phyloP scores from a whole-genome alignment of 2,888 invertebrate species.

The Caenorhabditis imperialis region DNA sequence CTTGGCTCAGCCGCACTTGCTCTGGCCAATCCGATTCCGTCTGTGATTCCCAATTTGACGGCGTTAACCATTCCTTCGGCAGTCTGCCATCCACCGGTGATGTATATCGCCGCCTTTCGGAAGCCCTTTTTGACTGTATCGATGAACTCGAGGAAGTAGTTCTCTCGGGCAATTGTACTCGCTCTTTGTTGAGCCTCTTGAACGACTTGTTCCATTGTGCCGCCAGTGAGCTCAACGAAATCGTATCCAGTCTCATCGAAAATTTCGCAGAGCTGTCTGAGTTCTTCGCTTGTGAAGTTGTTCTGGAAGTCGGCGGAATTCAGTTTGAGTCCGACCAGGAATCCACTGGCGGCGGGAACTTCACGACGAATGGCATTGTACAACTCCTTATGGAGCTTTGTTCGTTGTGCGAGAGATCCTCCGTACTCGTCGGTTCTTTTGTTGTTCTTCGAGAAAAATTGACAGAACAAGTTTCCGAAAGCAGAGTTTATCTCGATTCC shows the following conservation, averaged over 20 bases:
- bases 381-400: slow-evolving; percentile 39
- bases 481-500: slow-evolving; percentile 51
- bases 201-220: slow-evolving; percentile 42
- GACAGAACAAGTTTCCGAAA: slow-evolving; percentile 49
- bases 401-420: slow-evolving; percentile 35
- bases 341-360: slow-evolving; percentile 49
- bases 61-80: slow-evolving; percentile 64
- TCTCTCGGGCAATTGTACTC: slow-evolving; percentile 42
- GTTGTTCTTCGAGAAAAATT: slow-evolving; percentile 45
- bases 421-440: slow-evolving; percentile 52
- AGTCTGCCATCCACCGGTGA: slow-evolving; percentile 71
- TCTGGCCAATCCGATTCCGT: slow-evolving; percentile 65
- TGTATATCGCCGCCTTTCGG: slow-evolving; percentile 51
- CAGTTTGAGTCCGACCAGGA: slow-evolving; percentile 43
- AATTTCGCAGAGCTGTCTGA: slow-evolving; percentile 25
- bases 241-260: slow-evolving; percentile 41
- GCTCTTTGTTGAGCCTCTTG: slow-evolving; percentile 38
- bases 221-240: slow-evolving; percentile 47
- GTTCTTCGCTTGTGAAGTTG: slow-evolving; percentile 26
- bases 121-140: slow-evolving; percentile 24
- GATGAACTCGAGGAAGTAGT: slow-evolving; percentile 45
- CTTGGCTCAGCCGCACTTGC: slow-evolving; percentile 68
- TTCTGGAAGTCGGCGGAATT: slow-evolving; percentile 54
- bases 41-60: slow-evolving; percentile 56
- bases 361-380: slow-evolving; percentile 40